These are phyloP conservation scores for Dasyprocta punctata DNA, from an alignment of 2,113 vertebrate species.

Conservation along the genomic window DNA sequence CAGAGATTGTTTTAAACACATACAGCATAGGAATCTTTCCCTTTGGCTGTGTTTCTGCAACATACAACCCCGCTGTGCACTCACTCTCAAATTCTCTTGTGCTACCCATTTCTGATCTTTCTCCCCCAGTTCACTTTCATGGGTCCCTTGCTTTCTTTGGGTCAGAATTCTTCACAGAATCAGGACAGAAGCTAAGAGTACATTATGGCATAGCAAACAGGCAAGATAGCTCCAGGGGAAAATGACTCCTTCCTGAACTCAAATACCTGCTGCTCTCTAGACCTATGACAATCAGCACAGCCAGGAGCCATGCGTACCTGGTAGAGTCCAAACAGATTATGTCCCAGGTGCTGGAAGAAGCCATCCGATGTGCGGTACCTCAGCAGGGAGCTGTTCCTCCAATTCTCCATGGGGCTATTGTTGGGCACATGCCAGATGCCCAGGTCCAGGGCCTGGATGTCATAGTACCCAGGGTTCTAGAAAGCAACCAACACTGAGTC, in stretches of 20 bases:
- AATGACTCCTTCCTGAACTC: no score
- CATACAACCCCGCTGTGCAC: background rate
- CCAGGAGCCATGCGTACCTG: slow-evolving; percentile 12
- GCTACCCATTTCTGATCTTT: fast-evolving
- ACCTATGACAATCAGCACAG: background rate
- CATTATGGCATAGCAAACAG: background rate
- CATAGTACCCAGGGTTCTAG: slow-evolving; percentile 80
- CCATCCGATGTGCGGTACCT: slow-evolving; percentile 60
- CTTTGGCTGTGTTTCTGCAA: background rate
- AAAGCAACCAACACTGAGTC: background rate
- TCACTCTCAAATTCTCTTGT: no score
- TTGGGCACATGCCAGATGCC: slow-evolving; percentile 78
- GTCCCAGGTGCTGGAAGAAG: slow-evolving; percentile 45
- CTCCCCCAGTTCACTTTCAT: fast-evolving
- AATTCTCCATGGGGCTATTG: slow-evolving; percentile 29
- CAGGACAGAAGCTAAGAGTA: background rate
- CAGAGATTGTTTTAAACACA: background rate
- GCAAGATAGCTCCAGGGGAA: background rate
- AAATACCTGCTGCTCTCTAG: background rate
- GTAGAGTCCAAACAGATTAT: slow-evolving; percentile 68
- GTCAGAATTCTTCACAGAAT: background rate
- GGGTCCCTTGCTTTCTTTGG: background rate
- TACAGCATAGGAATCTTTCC: background rate
- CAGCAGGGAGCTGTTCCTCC: slow-evolving; percentile 61
- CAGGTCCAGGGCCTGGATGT: slow-evolving; percentile 61